Evolutionary conservation across 2,113 vertebrate genomes (phyloP), one percentile per base, ranked within the genome.

Genomic region (Hippocampus comes): DNA sequence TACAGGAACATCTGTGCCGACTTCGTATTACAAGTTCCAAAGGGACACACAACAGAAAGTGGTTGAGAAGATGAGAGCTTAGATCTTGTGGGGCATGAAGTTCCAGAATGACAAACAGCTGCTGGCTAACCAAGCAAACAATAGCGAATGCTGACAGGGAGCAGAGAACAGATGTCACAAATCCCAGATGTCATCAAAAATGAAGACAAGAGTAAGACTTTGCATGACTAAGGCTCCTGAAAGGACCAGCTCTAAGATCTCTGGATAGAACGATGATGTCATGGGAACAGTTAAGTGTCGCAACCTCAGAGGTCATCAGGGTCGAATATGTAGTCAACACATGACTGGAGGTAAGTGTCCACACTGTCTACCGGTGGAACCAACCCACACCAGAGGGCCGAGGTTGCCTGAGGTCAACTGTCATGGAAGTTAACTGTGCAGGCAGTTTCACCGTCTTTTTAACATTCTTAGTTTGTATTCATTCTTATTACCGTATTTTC

Each of bases 81-180:
- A 43, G 41, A 42, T 63, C 61, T 21, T 41, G 34, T 41, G 61
- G 61, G 30, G 42, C 63, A 12, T 65, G 21, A 43, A 65, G 41
- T 43, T 65, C 63, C 63, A 43, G 63, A 43, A 23, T 65, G 63
- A 65, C 63, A 65, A 65, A 65, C 63, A 65, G 63, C 63, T 65
- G 63, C 41, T 43, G 63, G 63, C 63, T 23, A 65, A 43, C 63
- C 41, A 43, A 43, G 63, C 41, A 43, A 4, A 43, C 21, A 65
- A 65, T 42, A 65, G 38, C 34, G 1, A 21, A 63, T 46, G 41
- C 2, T 65, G 63, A 43, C 63, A 65, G 42, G 63, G 41, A 65
- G 15, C 30, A 23, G 41, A 42, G 41, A 64, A 42, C 63, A 64
- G 41, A 64, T 42, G 63, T 42, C 38, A n/a, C 4, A n/a, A 64